Conservation (phyloP, 2,113 vertebrate species). For the Sciurus niger region DNA sequence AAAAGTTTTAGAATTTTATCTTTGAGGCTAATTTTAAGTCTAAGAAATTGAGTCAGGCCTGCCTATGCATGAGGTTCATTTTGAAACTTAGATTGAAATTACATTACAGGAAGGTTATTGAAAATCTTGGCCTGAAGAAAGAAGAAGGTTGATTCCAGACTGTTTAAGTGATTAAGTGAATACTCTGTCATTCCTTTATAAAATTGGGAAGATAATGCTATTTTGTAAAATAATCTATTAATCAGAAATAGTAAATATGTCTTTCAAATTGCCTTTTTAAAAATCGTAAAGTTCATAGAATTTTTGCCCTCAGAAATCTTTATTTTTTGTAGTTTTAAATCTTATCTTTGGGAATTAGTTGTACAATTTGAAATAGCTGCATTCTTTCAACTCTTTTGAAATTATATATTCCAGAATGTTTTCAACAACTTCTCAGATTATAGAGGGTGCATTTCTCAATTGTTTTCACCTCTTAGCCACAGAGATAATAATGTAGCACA, state of each 20-base stretch:
- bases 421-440: background rate
- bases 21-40: slow-evolving; percentile 33
- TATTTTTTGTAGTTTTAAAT: background rate
- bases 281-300: background rate
- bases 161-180: background rate
- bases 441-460: background rate
- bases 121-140: slow-evolving; percentile 12
- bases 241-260: background rate
- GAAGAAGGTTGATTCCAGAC: slow-evolving; percentile 19
- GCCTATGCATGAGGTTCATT: background rate
- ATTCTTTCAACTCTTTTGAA: background rate
- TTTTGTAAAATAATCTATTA: slow-evolving; percentile 49
- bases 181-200: background rate
- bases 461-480: background rate
- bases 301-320: background rate
- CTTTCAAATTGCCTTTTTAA: background rate
- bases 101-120: background rate
- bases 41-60: background rate
- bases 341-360: background rate
- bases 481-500: background rate
- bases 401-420: background rate
- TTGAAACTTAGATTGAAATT: slow-evolving; percentile 37
- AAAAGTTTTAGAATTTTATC: slow-evolving; percentile 29
- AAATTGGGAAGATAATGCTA: background rate
- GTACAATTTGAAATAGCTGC: background rate